Evolutionary conservation across 2,797 vertebrate genomes (phyloP), one percentile per base, ranked within the genome.

Genomic region (Eupleurogrammus muticus): DNA sequence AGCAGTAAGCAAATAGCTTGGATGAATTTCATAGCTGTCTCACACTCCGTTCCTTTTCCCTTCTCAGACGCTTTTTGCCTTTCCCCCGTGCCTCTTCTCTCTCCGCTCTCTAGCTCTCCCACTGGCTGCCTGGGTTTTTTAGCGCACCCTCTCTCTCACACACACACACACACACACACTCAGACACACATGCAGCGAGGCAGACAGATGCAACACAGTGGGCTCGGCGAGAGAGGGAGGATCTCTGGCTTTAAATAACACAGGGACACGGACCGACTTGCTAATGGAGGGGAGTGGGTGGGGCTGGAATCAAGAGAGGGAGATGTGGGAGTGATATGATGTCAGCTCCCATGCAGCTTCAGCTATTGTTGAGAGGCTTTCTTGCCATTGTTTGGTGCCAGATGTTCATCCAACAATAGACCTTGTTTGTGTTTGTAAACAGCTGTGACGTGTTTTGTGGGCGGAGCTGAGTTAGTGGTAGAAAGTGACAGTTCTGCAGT

Each of bases 11-110:
- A 94, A 80, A 94, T 80, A 82, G 93, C 94, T 74, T 89, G 91
- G 90, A 94, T 90, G 93, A 91, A 93, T 94, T 94, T 94, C 94
- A 95, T 95, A 84, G 90, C 92, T 94, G 92, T 92, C 89, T 93
- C 86, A 85, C 92, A 88, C 89, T 92, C 87, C 86, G 75, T 17
- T 89, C 81, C 67, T 81, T 86, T 70, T 74, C 56, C 82, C 87
- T 86, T 87, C 87, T 88, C 82, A 70, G 83, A 82, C 86, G 88
- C 85, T 84, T 81, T 75, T 75, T 81, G 79, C 78, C 83, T 87
- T 81, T 81, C 80, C 86, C 81, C 70, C 50, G 75, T 77, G 79
- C 88, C 87, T 91, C 91, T 87, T 91, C 91, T 87, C 89, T 89
- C 84, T 70, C 67, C 64, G 80, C 87, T 90, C 92, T 87, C 86